phyloP scores from a whole-genome alignment of 35 echinoderm and acorn worm species.

The Eucidaris tribuloides region DNA sequence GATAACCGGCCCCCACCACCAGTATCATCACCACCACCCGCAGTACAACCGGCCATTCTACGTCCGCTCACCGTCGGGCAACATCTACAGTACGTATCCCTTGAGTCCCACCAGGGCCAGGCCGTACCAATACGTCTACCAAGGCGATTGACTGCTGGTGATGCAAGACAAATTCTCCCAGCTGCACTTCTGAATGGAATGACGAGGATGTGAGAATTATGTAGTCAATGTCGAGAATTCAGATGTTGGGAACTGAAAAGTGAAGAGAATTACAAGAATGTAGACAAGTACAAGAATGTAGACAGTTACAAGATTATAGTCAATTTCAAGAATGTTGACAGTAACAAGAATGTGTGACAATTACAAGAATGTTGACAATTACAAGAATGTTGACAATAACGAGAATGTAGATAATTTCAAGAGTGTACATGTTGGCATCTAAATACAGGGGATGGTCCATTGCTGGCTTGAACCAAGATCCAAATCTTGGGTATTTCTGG shows the following conservation, averaged over 20 bases:
- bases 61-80: conserved; percentile 86
- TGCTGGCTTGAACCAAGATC: too few relatives aligned
- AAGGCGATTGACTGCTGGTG: conserved; percentile 56
- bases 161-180: conserved; percentile 72
- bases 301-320: background rate
- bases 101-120: conserved; percentile 78
- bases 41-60: conserved; percentile 79
- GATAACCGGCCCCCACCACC: conserved; percentile 44
- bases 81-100: conserved; percentile 93
- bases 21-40: conserved; percentile 62
- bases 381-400: too few relatives aligned
- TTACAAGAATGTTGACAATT: too few relatives aligned
- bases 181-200: conserved; percentile 21
- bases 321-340: background rate
- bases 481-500: too few relatives aligned
- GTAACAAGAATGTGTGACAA: background rate
- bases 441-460: too few relatives aligned
- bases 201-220: background rate
- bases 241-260: too few relatives aligned
- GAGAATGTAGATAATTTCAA: too few relatives aligned
- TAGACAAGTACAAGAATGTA: too few relatives aligned
- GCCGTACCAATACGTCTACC: conserved; percentile 71
- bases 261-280: too few relatives aligned
- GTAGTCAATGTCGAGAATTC: too few relatives aligned
- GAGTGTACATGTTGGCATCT: too few relatives aligned